Conservation (phyloP, 1,140 invertebrate genomes). For the Bombus pyrosoma region DNA sequence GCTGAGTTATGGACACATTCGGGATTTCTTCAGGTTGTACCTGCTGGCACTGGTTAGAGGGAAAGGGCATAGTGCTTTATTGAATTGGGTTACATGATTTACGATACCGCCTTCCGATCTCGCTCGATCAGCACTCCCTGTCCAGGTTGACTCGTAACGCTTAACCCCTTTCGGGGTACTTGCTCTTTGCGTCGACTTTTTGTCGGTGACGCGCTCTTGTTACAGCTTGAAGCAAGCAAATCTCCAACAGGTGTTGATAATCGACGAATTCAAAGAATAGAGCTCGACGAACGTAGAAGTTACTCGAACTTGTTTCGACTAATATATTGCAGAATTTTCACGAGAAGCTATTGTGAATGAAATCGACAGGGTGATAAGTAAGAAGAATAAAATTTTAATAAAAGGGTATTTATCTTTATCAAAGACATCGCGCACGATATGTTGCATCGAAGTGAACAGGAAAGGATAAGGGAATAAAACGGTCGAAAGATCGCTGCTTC, state of each 20-base stretch:
- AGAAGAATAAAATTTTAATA: too few relatives aligned
- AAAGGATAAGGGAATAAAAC: too few relatives aligned
- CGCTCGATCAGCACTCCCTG: slow-evolving; percentile 68
- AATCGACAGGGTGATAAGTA: not conserved
- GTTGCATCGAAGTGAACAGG: too few relatives aligned
- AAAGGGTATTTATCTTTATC: too few relatives aligned
- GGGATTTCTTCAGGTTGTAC: slow-evolving; percentile 73
- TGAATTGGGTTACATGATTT: slow-evolving; percentile 79
- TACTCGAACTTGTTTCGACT: not conserved
- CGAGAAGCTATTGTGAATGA: not conserved
- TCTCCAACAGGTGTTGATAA: slow-evolving; percentile 29
- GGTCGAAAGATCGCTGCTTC: too few relatives aligned
- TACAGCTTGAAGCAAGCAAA: slow-evolving; percentile 25
- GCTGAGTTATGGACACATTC: slow-evolving; percentile 74
- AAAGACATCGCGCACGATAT: too few relatives aligned
- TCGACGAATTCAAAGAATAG: not conserved
- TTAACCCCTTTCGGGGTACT: slow-evolving; percentile 50
- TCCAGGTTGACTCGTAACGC: slow-evolving; percentile 67
- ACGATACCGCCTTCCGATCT: slow-evolving; percentile 69
- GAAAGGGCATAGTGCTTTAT: slow-evolving; percentile 74
- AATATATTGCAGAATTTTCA: not conserved
- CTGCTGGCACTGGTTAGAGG: slow-evolving; percentile 65
- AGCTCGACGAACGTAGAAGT: too few relatives aligned
- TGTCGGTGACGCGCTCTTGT: slow-evolving; percentile 6
- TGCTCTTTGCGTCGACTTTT: slow-evolving; percentile 30